Base-by-base conservation (phyloP, 2,113 vertebrate genomes). In the Parotia lawesii region DNA sequence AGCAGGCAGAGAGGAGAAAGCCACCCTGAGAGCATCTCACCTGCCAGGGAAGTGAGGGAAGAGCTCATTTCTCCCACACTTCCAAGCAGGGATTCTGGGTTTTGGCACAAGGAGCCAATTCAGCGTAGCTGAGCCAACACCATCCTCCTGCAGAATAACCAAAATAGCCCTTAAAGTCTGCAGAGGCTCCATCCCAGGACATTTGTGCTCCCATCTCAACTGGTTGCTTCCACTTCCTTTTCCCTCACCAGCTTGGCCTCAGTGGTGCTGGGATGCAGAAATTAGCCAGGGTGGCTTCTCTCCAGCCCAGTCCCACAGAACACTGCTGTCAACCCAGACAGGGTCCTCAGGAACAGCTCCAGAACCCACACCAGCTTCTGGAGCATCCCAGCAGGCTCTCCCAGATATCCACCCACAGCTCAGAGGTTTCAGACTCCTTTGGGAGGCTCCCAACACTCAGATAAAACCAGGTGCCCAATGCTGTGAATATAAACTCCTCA, bases 271-370 rank as follows among this genome's bases (percentile, higher is more conserved):
- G 35, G 56, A 70, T 48, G 24, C 27, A 48, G n/a, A 47, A 89
- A 20, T 0, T 0, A 70, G 12, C n/a, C 33, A 12, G 13, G 24
- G 18, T 22, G 12, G 18, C 50, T 77, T 57, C n/a, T 31, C 54
- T 44, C 14, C 58, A 56, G n/a, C 27, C n/a, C 27, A 14, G 48
- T 24, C 40, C 24, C 45, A 56, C 2, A 1, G 17, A 67, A 3
- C 24, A 50, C 3, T 2, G 0, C 20, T 22, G 74, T 18, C 1
- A 1, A 3, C 12, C 0, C 6, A 35, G 25, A 85, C 1, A 1
- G 29, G 56, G 42, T 24, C 23, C 20, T 25, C 25, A 22, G 33
- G 22, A 62, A 44, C 4, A 28, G 57, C 70, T 61, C 72, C n/a
- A 57, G 9, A 31, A 28, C 13, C 29, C 72, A 38, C 16, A 4